Percentiles rank a stretch among this genome's conserved stretches.
These are phyloP conservation scores for Zophobas morio DNA, from an alignment of 1,140 invertebrate genomes.

Conservation along the genomic window DNA sequence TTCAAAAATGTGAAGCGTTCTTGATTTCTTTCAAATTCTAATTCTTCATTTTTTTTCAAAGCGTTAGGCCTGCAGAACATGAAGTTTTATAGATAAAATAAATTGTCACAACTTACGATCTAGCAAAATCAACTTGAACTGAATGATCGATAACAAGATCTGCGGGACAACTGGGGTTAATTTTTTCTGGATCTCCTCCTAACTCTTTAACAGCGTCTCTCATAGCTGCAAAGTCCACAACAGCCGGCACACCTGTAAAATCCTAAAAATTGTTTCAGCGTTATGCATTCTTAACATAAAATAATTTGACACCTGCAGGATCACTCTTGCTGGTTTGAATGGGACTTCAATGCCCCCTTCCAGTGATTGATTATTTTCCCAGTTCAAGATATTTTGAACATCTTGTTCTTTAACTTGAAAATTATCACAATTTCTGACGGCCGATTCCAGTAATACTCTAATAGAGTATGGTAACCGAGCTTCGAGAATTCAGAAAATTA, in stretches of 20 bases:
- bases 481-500: constrained; percentile 69
- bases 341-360: constrained; percentile 90
- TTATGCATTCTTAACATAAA: constrained; percentile 7
- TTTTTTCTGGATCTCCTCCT: constrained; percentile 91
- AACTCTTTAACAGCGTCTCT: constrained; percentile 92
- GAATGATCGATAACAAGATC: constrained; percentile 99
- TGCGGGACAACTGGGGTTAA: constrained; percentile 97
- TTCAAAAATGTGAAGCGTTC: constrained; percentile 97
- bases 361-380: constrained; percentile 83
- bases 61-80: constrained; percentile 81
- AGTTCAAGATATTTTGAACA: constrained; percentile 93
- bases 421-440: constrained; percentile 96
- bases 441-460: constrained; percentile 93
- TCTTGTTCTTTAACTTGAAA: constrained; percentile 91
- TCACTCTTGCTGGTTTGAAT: constrained; percentile 95
- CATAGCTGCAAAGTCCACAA: constrained; percentile 99
- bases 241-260: constrained; percentile 97
- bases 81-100: constrained; percentile 1
- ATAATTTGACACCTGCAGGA: constrained; percentile 84
- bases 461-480: constrained; percentile 92
- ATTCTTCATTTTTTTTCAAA: constrained; percentile 92
- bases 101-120: constrained; percentile 77
- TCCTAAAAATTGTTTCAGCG: constrained; percentile 73
- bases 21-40: constrained; percentile 97
- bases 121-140: constrained; percentile 94